Evolutionary conservation across 2,797 vertebrate genomes (phyloP).

Genomic region (Craterocephalus amniculus): DNA sequence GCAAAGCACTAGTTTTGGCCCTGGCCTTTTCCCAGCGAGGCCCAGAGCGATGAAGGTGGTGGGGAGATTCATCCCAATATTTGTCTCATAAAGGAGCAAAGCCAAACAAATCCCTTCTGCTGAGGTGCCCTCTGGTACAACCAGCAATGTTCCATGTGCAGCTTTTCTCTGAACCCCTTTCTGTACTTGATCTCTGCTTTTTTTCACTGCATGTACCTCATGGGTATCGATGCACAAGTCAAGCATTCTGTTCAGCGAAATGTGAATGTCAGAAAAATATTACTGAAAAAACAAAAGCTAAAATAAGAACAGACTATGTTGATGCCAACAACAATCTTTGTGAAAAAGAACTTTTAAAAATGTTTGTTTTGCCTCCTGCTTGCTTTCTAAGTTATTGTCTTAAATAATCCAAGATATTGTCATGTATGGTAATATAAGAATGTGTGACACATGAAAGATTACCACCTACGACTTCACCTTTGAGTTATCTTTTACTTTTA

Average conservation of each 20-base stretch:
- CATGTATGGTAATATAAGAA: not conserved
- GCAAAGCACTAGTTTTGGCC: slow-evolving; percentile 56
- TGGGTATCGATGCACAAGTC: slow-evolving; percentile 5
- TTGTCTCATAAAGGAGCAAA: slow-evolving; percentile 75
- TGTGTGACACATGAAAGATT: too few relatives aligned
- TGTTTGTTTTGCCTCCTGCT: not conserved
- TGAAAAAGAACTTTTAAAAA: not conserved
- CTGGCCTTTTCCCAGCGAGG: slow-evolving; percentile 61
- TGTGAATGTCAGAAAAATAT: slow-evolving; percentile 19
- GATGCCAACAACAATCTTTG: slow-evolving; percentile 3
- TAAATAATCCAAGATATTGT: not conserved
- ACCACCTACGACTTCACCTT: not conserved
- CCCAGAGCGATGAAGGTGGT: slow-evolving; percentile 51
- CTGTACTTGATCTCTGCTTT: slow-evolving; percentile 18
- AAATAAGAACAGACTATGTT: slow-evolving; percentile 8
- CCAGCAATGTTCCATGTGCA: slow-evolving; percentile 29
- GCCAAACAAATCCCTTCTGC: slow-evolving; percentile 71
- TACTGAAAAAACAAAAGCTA: slow-evolving; percentile 7
- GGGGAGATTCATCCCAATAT: slow-evolving; percentile 69
- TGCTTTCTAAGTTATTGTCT: not conserved
- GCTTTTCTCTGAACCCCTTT: slow-evolving; percentile 30
- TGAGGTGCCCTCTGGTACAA: slow-evolving; percentile 63
- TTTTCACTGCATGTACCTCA: slow-evolving; percentile 14
- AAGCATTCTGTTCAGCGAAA: slow-evolving; percentile 28
- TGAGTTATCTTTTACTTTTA: not conserved